Conservation (phyloP, 2,113 vertebrate species). For the Embiotoca jacksoni region DNA sequence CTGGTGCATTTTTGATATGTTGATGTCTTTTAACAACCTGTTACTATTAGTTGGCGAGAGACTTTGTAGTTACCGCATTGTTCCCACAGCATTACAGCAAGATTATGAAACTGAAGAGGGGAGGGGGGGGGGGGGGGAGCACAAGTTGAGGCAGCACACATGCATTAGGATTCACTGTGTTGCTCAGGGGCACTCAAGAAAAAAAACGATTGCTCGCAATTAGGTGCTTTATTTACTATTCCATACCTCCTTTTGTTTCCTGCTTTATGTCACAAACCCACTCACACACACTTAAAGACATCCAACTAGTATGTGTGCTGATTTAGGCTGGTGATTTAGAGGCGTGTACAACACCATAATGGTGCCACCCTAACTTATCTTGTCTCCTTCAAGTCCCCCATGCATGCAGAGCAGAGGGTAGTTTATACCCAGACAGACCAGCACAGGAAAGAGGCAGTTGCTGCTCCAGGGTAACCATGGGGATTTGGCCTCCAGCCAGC, state of each 20-base stretch:
- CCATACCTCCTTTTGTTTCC: not conserved
- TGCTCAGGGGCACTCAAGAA: slow-evolving; percentile 43
- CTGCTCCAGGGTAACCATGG: slow-evolving; percentile 77
- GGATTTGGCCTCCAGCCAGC: slow-evolving; percentile 77
- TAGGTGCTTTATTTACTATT: not conserved
- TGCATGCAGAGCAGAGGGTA: slow-evolving; percentile 51
- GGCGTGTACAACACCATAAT: slow-evolving; percentile 16
- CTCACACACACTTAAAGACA: slow-evolving; percentile 8
- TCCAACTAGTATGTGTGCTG: not conserved
- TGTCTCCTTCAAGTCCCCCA: slow-evolving; percentile 6
- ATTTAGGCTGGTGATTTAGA: slow-evolving; percentile 31
- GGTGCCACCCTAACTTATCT: slow-evolving; percentile 47
- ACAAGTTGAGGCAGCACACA: slow-evolving; percentile 32
- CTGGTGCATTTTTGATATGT: not conserved
- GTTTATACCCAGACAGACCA: slow-evolving; percentile 54
- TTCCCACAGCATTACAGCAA: slow-evolving; percentile 8
- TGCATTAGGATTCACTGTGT: not conserved
- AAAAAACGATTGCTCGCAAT: not conserved
- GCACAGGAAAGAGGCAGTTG: slow-evolving; percentile 66
- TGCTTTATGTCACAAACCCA: not conserved
- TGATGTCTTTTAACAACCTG: slow-evolving; percentile 44
- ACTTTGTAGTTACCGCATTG: slow-evolving; percentile 6
- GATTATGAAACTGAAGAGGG: not conserved
- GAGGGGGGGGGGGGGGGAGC: not conserved
- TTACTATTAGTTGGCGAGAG: slow-evolving; percentile 5